These are phyloP conservation scores for Dichetophora obliterata DNA, from an alignment of 2,888 invertebrate species.

Conservation along the genomic window DNA sequence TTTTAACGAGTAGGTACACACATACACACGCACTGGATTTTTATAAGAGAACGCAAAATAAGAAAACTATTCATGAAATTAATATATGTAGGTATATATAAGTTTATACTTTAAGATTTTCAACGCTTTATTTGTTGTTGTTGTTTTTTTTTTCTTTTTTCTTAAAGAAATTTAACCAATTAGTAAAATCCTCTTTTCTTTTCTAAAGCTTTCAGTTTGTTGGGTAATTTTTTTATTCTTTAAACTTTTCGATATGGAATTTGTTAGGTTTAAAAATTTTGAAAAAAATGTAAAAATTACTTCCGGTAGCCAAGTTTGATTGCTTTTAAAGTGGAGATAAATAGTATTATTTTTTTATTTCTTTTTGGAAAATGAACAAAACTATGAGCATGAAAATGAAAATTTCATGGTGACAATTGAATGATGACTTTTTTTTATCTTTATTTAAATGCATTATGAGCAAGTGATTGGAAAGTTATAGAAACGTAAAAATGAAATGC, in stretches of 20 bases:
- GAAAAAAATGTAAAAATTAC: slow-evolving; percentile 30
- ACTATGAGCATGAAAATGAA: slow-evolving; percentile 1
- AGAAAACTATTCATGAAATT: slow-evolving; percentile 8
- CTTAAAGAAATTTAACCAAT: no score
- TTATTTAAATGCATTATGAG: slow-evolving; percentile 19
- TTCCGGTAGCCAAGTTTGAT: slow-evolving; percentile 27
- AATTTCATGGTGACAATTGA: background rate
- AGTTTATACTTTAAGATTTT: slow-evolving; percentile 41
- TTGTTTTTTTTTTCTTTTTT: slow-evolving; percentile 47
- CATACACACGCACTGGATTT: slow-evolving; percentile 19
- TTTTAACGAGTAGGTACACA: background rate
- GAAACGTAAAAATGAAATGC: slow-evolving; percentile 17
- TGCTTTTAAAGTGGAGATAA: background rate
- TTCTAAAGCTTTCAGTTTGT: slow-evolving; percentile 62
- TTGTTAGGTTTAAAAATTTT: slow-evolving; percentile 38
- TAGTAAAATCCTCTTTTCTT: slow-evolving; percentile 68
- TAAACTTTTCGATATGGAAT: slow-evolving; percentile 38
- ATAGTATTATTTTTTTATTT: background rate
- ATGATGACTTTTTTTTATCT: slow-evolving; percentile 3
- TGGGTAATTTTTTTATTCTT: slow-evolving; percentile 45
- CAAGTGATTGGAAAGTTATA: background rate
- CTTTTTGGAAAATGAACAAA: background rate
- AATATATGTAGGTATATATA: slow-evolving; percentile 27
- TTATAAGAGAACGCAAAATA: slow-evolving; percentile 21
- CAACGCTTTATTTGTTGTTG: slow-evolving; percentile 46